Evolutionary conservation across 2,888 invertebrate species (phyloP).

Genomic region (Epirrita christyi): DNA sequence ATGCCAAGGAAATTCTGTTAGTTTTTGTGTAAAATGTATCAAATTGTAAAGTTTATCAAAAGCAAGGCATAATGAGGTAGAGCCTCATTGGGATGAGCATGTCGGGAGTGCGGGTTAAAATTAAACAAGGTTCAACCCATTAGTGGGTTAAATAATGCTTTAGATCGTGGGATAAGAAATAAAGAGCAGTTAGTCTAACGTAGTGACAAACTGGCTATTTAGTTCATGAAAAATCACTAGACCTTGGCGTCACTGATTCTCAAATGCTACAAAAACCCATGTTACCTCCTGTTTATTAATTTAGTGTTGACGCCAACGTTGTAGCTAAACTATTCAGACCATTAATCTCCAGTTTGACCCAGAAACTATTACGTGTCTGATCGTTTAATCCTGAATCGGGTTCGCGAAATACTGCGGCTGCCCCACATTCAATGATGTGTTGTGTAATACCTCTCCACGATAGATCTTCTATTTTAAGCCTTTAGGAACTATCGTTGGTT

Average conservation of each 20-base stretch:
- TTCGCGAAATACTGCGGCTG: constrained; percentile 42
- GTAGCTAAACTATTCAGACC: constrained; percentile 29
- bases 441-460: constrained; percentile 35
- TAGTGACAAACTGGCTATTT: no score
- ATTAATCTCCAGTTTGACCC: constrained; percentile 48
- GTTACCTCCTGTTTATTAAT: constrained; percentile 19
- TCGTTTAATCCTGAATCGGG: constrained; percentile 49
- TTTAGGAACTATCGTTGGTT: not conserved
- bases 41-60: no score
- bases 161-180: not conserved
- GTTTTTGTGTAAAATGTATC: no score
- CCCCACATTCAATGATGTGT: constrained; percentile 42
- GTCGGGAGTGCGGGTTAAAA: no score
- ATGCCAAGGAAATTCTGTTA: no score
- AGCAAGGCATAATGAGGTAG: no score
- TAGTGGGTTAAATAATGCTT: not conserved
- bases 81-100: no score
- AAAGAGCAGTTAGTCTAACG: not conserved
- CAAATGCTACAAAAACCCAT: constrained; percentile 5
- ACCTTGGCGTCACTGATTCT: constrained; percentile 13
- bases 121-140: no score
- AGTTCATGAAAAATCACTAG: constrained; percentile 3
- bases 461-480: constrained; percentile 30
- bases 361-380: constrained; percentile 44
- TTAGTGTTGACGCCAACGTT: constrained; percentile 16